Evolutionary conservation across 2,797 vertebrate species (phyloP).

Genomic region (Thripadectes ignobilis): DNA sequence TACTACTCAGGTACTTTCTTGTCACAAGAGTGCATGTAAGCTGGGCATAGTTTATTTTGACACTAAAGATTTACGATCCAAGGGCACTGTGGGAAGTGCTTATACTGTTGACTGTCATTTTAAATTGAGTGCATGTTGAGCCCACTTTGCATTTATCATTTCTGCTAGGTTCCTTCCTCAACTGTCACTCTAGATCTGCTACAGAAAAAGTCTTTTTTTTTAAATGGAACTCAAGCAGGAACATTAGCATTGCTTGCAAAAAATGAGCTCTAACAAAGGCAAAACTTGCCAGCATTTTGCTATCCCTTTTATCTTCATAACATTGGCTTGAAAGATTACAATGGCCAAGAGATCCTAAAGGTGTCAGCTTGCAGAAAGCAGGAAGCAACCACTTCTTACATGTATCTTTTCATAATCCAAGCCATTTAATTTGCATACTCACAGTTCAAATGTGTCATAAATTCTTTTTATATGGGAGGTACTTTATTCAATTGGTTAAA

Average conservation of each 20-base stretch:
- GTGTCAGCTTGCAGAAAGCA: not conserved
- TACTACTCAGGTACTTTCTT: not conserved
- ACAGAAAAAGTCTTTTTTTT: not conserved
- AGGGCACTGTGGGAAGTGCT: not conserved
- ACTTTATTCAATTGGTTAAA: not conserved
- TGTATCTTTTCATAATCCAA: not conserved
- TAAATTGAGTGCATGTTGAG: not conserved
- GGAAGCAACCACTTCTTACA: not conserved
- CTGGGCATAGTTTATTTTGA: not conserved
- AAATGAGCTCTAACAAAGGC: not conserved
- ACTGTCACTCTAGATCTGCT: not conserved
- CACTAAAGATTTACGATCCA: not conserved
- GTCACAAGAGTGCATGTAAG: not conserved
- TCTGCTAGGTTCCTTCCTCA: not conserved
- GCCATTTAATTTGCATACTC: slow-evolving; percentile 27
- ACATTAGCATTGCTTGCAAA: not conserved
- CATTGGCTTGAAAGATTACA: not conserved
- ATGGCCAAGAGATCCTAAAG: not conserved
- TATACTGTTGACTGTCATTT: not conserved
- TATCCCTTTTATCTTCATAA: not conserved
- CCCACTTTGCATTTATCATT: slow-evolving; percentile 3
- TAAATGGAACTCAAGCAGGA: not conserved
- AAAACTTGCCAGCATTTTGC: not conserved
- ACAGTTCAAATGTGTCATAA: not conserved
- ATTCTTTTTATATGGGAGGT: not conserved